These are phyloP conservation scores for Timandra comae DNA, from an alignment of 2,888 invertebrate genomes.

Conservation along the genomic window DNA sequence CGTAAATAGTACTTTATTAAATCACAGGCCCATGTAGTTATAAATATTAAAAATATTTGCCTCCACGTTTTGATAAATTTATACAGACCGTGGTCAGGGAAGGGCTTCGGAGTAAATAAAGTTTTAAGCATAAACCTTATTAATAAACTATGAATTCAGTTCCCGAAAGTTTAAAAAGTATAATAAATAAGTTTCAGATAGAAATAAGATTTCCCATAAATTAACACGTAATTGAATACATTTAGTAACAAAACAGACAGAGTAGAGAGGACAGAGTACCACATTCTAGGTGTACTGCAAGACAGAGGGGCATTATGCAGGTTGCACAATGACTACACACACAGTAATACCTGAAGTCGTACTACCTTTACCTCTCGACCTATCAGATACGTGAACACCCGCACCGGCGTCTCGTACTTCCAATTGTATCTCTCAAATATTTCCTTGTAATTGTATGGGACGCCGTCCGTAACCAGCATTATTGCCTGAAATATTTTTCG, in stretches of 20 bases:
- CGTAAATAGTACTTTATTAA: no score
- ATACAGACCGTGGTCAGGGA: no score
- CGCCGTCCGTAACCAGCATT: slow-evolving; percentile 99
- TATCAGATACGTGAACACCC: slow-evolving; percentile 98
- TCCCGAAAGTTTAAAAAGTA: no score
- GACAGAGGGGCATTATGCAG: slow-evolving; percentile 69
- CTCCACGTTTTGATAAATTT: no score
- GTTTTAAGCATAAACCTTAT: no score
- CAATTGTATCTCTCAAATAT: slow-evolving; percentile 95
- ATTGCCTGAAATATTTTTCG: slow-evolving; percentile 83
- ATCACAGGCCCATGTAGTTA: no score
- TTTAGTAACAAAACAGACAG: slow-evolving; percentile 12
- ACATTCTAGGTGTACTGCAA: slow-evolving; percentile 72
- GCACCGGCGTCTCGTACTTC: slow-evolving; percentile 87
- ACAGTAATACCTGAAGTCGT: slow-evolving; percentile 76
- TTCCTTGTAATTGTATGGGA: slow-evolving; percentile 94
- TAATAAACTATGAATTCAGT: no score
- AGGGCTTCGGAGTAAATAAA: no score
- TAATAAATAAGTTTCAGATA: no score
- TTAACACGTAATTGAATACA: no score
- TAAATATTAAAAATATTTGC: no score
- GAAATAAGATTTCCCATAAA: no score
- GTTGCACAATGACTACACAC: slow-evolving; percentile 76
- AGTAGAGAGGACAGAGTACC: slow-evolving; percentile 55
- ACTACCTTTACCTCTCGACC: slow-evolving; percentile 88